A percentile compares a stretch with the other conserved stretches of the same genome.
Conservation (phyloP, 2,888 invertebrate species). For the Disparrhopalites patrizii region DNA sequence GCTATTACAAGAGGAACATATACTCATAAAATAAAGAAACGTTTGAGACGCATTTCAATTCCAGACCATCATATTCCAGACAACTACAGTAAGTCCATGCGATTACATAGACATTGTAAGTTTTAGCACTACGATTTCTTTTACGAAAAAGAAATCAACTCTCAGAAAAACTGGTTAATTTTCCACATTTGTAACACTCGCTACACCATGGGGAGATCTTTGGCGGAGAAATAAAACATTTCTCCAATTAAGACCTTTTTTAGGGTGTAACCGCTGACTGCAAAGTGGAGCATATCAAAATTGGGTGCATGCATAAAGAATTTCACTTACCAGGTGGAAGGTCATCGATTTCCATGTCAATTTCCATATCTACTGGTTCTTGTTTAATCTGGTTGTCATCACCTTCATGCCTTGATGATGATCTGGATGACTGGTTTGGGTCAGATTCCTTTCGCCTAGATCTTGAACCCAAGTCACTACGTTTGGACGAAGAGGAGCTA, state of each 20-base stretch:
- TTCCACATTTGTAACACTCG: slow-evolving; percentile 47
- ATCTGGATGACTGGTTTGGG: neutral
- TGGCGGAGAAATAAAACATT: slow-evolving; percentile 37
- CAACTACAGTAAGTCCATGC: no score
- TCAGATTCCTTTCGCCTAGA: neutral
- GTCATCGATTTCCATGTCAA: slow-evolving; percentile 62
- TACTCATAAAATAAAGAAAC: neutral
- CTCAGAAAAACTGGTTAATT: slow-evolving; percentile 39
- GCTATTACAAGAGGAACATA: neutral
- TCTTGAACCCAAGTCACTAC: slow-evolving; percentile 6
- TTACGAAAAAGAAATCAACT: slow-evolving; percentile 33
- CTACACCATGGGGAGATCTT: slow-evolving; percentile 23
- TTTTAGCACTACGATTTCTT: slow-evolving; percentile 36
- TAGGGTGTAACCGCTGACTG: slow-evolving; percentile 37
- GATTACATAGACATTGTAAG: slow-evolving; percentile 26
- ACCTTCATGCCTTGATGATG: neutral
- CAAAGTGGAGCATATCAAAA: slow-evolving; percentile 27
- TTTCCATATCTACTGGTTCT: slow-evolving; percentile 56
- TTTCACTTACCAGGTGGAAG: slow-evolving; percentile 51
- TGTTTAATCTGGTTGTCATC: slow-evolving; percentile 53
- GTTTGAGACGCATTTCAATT: neutral
- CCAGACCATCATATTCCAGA: no score
- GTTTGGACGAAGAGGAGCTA: neutral
- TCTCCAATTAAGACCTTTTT: slow-evolving; percentile 18
- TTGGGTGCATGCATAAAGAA: neutral